Conservation (phyloP, 2,888 invertebrate species). For the Idaea straminata region DNA sequence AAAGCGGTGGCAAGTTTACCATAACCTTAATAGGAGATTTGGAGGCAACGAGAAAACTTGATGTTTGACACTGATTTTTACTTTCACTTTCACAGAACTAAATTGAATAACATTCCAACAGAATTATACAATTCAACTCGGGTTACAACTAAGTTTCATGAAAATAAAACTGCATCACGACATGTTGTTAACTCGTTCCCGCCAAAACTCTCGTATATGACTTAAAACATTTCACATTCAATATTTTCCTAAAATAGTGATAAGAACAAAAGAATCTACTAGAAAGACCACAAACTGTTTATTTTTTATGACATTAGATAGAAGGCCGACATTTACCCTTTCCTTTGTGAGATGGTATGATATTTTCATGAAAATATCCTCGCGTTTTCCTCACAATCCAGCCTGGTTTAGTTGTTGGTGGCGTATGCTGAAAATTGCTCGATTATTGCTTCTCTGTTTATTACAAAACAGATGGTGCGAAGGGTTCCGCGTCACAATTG, state of each 20-base stretch:
- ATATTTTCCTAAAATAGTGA: background rate
- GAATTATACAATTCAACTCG: no score
- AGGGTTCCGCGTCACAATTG: background rate
- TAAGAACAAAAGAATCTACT: background rate
- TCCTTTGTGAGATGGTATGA: slow-evolving; percentile 5
- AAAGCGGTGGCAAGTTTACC: no score
- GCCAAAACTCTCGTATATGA: no score
- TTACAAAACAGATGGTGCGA: slow-evolving; percentile 5
- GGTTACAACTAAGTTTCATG: no score
- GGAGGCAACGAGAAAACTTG: no score
- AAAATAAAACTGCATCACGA: no score
- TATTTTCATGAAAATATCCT: slow-evolving; percentile 1
- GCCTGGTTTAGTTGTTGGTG: slow-evolving; percentile 7
- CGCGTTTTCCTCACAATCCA: background rate
- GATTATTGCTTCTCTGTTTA: slow-evolving; percentile 24
- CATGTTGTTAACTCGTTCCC: no score
- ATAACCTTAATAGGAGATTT: no score
- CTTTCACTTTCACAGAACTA: no score
- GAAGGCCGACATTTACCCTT: slow-evolving; percentile 2
- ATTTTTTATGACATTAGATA: background rate
- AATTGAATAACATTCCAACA: no score
- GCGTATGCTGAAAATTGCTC: slow-evolving; percentile 28
- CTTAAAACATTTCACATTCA: no score
- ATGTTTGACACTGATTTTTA: no score
- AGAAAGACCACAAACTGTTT: background rate